A percentile compares a stretch with the other conserved stretches of the same genome.
Conservation (phyloP, 2,113 vertebrate species). For the Cariama cristata region DNA sequence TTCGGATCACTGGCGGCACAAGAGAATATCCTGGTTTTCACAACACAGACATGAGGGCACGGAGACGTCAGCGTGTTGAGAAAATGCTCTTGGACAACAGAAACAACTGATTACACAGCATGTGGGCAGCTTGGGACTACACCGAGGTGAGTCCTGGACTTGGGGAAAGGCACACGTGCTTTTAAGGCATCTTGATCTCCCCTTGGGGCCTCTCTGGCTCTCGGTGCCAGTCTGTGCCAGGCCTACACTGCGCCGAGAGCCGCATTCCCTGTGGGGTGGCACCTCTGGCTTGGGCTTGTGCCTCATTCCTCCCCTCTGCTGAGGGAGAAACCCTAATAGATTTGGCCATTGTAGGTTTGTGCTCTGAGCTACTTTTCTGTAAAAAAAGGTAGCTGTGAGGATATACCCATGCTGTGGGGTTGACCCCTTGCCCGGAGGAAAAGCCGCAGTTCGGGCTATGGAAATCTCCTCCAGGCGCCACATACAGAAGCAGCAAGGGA, state of each 20-base stretch:
- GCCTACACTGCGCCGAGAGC: neutral
- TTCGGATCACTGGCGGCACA: neutral
- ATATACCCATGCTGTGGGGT: neutral
- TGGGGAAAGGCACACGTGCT: accelerated
- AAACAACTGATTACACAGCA: accelerated
- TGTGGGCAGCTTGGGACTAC: neutral
- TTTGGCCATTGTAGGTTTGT: neutral
- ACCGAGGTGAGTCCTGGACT: neutral
- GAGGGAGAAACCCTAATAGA: neutral
- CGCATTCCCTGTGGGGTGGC: accelerated
- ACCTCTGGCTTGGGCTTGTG: neutral
- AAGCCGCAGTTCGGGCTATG: neutral
- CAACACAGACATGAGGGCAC: accelerated
- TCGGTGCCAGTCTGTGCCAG: neutral
- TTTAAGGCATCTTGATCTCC: neutral
- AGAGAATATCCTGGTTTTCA: neutral
- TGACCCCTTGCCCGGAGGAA: neutral
- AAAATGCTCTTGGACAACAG: neutral
- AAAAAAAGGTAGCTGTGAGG: neutral
- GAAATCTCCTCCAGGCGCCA: neutral
- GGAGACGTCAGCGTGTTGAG: neutral
- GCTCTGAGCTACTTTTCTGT: neutral
- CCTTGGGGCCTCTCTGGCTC: neutral
- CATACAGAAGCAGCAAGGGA: neutral
- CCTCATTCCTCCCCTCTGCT: neutral